Evolutionary conservation across 92 coral and sea anemone genomes (phyloP).

Genomic region (Parazoanthus darwini): DNA sequence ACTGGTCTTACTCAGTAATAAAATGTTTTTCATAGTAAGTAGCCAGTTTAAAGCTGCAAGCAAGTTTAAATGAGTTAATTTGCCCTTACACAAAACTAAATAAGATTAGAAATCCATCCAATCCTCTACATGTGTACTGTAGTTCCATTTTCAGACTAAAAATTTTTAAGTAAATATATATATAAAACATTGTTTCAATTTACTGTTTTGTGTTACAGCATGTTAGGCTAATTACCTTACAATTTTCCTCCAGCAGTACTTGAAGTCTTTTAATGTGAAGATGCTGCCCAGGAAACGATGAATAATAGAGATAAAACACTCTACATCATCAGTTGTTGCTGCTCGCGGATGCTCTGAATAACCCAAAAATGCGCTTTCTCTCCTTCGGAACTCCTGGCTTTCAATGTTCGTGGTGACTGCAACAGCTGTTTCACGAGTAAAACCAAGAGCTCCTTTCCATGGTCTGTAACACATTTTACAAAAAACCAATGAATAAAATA

Average conservation of each 20-base stretch:
- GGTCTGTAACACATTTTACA: conserved; percentile 21
- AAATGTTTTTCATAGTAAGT: no score
- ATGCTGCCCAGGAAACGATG: conserved; percentile 41
- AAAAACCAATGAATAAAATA: neutral
- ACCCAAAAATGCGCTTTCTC: conserved; percentile 18
- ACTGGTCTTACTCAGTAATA: no score
- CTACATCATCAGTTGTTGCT: conserved; percentile 47
- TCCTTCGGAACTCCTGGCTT: conserved; percentile 40
- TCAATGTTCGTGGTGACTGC: conserved; percentile 47
- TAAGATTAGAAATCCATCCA: no score
- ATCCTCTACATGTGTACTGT: no score
- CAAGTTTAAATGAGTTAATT: no score
- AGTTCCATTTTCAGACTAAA: no score
- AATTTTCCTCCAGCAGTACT: conserved; percentile 45
- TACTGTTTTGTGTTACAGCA: no score
- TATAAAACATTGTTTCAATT: no score
- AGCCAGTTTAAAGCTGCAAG: no score
- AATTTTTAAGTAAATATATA: no score
- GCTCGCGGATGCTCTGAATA: conserved; percentile 39
- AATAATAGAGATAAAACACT: conserved; percentile 33
- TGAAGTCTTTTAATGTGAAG: conserved; percentile 34
- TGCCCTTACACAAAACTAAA: no score
- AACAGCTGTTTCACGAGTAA: conserved; percentile 36
- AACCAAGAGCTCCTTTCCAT: conserved; percentile 36
- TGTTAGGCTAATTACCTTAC: conserved; percentile 1